A percentile compares a stretch with the other conserved stretches of the same genome.
Evolutionary conservation across 1,140 invertebrate species (phyloP).

Genomic region (Batillaria attramentaria): DNA sequence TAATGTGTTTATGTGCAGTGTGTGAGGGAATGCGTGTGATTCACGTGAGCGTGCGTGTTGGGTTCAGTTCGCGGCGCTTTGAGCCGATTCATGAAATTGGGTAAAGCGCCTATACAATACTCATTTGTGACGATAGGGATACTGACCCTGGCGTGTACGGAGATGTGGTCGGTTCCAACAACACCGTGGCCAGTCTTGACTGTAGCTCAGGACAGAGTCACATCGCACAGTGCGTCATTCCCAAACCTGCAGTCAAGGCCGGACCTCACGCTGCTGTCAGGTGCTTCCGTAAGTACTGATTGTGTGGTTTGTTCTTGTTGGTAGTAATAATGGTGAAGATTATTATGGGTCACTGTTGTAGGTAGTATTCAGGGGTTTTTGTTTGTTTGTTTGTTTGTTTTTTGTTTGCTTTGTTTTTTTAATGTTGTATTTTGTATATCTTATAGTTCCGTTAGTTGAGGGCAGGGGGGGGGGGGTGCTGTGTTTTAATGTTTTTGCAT

Average conservation of each 20-base stretch:
- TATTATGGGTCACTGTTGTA: background rate
- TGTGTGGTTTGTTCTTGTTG: background rate
- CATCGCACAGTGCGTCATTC: background rate
- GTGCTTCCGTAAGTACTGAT: slow-evolving; percentile 4
- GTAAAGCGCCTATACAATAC: too few species aligned
- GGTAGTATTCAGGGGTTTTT: background rate
- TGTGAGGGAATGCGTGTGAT: too few species aligned
- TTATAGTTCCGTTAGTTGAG: background rate
- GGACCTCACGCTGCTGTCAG: background rate
- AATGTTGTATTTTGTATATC: background rate
- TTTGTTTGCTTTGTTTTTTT: background rate
- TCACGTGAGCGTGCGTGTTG: too few species aligned
- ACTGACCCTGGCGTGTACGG: background rate
- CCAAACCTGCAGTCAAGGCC: background rate
- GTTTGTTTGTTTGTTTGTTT: background rate
- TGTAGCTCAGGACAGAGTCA: background rate
- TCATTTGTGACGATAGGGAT: background rate
- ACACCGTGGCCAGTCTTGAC: background rate
- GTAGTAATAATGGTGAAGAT: background rate
- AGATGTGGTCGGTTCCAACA: background rate
- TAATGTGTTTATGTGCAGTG: too few species aligned
- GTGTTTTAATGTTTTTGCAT: too few species aligned
- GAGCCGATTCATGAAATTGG: too few species aligned
- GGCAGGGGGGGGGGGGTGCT: background rate
- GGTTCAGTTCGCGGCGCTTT: too few species aligned